Evolutionary conservation across 2,797 vertebrate species (phyloP), one percentile per base, ranked within the genome.

Genomic region (Leptatherina wallacei): DNA sequence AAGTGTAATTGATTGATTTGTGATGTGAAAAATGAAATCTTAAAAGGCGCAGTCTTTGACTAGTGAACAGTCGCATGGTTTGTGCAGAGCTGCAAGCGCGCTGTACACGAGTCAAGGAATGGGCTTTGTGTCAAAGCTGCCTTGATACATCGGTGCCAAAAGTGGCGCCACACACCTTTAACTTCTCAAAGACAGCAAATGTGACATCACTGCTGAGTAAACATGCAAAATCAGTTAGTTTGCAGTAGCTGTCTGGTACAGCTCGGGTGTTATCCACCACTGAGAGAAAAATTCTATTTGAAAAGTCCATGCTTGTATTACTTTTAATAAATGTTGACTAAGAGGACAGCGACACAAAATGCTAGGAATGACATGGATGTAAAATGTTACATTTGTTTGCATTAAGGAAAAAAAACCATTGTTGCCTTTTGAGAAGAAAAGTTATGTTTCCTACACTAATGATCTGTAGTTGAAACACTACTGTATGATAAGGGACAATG

Each of bases 161-260:
- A 38, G 9, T 57, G 74, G 65, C 68, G n/a, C 27, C 40, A 11
- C 27, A 63, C 42, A 51, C 13, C 47, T 24, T 59, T 57, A 6
- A 35, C 35, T 61, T 58, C 52, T 69, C 67, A 58, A 38, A 63
- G 10, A 80, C 62, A 38, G 60, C 54, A 29, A 77, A 67, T 16
- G 63, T 67, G 58, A 68, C 61, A 29, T 27, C 62, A 14, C 63
- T 61, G 58, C 56, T 18, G 55, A 61, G 11, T 59, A 64, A 74
- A 69, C 56, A 75, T 59, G 58, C 72, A 58, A 60, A 63, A 57
- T 49, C 35, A 22, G 30, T 80, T 52, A 3, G 9, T 57, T 81
- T 75, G 69, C 75, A 89, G 74, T 69, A 66, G 92, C 93, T 95
- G 94, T 94, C 94, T 93, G 93, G 93, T 65, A 95, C 93, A 94